A percentile compares a stretch with the other conserved stretches of the same genome.
Evolutionary conservation across 2,888 invertebrate species (phyloP).

Genomic region (Heliconius erato): DNA sequence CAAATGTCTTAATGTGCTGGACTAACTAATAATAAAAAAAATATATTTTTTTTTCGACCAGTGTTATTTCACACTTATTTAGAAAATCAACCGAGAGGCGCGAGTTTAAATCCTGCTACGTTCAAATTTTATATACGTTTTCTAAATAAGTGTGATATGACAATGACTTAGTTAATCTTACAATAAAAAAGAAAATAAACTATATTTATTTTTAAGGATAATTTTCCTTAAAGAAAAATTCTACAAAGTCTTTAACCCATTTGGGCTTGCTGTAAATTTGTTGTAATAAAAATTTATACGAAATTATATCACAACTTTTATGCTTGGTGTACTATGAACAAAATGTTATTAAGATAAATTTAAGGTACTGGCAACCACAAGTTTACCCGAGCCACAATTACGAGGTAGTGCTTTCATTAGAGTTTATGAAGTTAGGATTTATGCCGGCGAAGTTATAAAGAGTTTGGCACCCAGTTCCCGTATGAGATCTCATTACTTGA

Average conservation of each 20-base stretch:
- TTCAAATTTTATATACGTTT: too few relatives aligned
- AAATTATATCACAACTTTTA: constrained; percentile 18
- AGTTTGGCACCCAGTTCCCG: constrained; percentile 43
- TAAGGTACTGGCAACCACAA: constrained; percentile 39
- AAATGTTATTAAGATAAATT: constrained; percentile 38
- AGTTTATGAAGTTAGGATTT: constrained; percentile 65
- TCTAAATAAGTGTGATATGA: too few relatives aligned
- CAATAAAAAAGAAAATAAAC: too few relatives aligned
- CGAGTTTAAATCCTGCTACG: too few relatives aligned
- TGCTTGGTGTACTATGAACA: constrained; percentile 20
- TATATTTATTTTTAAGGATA: too few relatives aligned
- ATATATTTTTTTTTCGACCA: too few relatives aligned
- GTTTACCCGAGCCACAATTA: constrained; percentile 57
- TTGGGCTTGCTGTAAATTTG: neutral
- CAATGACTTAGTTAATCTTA: too few relatives aligned
- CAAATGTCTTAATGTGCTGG: too few relatives aligned
- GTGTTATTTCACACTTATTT: too few relatives aligned
- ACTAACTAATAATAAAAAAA: too few relatives aligned
- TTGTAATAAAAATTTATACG: neutral
- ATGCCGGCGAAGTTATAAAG: constrained; percentile 53
- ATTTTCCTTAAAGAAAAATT: neutral
- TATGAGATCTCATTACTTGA: constrained; percentile 30
- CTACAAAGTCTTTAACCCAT: neutral
- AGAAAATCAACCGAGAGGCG: too few relatives aligned
- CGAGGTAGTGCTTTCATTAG: constrained; percentile 62